These are phyloP conservation scores for Mormyrops boulengeri DNA, from an alignment of 2,797 vertebrate species.

Conservation along the genomic window DNA sequence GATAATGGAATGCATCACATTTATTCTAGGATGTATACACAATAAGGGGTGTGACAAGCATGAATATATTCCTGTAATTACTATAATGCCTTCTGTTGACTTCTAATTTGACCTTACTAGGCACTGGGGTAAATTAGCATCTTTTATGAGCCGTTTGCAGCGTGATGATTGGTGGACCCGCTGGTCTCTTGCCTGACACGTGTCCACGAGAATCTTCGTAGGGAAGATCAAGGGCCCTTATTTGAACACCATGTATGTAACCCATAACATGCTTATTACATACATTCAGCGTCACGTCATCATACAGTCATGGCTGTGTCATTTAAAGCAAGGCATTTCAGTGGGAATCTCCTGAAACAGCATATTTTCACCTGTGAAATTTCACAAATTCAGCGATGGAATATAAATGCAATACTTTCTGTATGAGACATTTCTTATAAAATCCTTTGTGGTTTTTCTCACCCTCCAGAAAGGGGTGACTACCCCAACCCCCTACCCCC, in stretches of 20 bases:
- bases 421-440: background rate
- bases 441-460: background rate
- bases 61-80: background rate
- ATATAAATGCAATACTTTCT: background rate
- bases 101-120: background rate
- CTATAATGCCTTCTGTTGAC: background rate
- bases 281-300: background rate
- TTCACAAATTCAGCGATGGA: background rate
- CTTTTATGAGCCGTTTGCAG: background rate
- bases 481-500: background rate
- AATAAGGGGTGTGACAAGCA: background rate
- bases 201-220: background rate
- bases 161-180: background rate
- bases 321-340: background rate
- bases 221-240: background rate
- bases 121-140: background rate
- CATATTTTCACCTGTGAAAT: background rate
- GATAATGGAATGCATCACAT: background rate
- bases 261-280: background rate
- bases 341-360: background rate
- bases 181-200: background rate
- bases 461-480: background rate
- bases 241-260: background rate
- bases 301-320: background rate
- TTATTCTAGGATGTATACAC: background rate